These are phyloP conservation scores for Emydura subglobosa DNA, from an alignment of 2,113 vertebrate species.

Conservation along the genomic window DNA sequence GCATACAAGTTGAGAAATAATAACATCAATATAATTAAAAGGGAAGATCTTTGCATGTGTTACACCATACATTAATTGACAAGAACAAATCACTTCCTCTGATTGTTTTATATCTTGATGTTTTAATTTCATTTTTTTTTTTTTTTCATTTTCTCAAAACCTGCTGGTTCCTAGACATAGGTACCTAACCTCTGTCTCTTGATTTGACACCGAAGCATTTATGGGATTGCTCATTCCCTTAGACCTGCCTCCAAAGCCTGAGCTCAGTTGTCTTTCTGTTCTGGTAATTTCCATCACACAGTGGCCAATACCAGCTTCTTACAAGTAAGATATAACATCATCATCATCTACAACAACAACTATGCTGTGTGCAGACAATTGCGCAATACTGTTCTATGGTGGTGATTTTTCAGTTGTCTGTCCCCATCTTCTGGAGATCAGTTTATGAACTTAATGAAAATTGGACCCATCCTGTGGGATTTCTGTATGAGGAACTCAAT, in stretches of 20 bases:
- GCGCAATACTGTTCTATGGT: neutral
- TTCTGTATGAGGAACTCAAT: fast-evolving
- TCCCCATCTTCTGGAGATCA: neutral
- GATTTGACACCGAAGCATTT: neutral
- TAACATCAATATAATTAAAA: no score
- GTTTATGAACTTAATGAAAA: neutral
- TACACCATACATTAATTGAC: no score
- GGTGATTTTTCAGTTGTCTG: neutral
- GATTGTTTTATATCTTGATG: no score
- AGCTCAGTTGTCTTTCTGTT: neutral
- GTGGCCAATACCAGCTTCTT: neutral
- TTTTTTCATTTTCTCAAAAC: neutral
- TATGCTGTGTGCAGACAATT: neutral
- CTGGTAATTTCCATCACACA: neutral
- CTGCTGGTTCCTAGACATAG: neutral
- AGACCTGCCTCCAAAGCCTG: neutral
- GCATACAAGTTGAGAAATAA: neutral
- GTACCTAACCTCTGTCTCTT: neutral
- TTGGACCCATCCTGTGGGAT: neutral
- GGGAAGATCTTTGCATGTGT: no score
- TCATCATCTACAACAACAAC: neutral
- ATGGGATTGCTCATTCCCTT: neutral
- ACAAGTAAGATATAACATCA: neutral
- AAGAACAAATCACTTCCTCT: no score
- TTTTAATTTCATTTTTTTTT: no score